Evolutionary conservation across 2,888 invertebrate genomes (phyloP).

Genomic region (Philereme transversata): DNA sequence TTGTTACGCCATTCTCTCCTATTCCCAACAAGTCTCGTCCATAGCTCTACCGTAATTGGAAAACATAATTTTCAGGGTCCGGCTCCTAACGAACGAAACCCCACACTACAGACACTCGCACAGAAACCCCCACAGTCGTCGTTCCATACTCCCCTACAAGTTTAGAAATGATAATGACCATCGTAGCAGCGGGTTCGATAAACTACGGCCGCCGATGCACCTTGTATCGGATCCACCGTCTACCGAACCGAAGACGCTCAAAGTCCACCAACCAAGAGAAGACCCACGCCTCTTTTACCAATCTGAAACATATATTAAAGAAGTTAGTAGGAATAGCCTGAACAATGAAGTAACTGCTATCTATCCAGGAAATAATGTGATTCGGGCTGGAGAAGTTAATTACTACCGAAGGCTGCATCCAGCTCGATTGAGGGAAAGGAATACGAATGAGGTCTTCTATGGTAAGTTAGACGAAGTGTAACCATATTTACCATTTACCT

Average conservation of each 20-base stretch:
- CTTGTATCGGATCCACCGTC: constrained; percentile 50
- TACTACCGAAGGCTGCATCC: constrained; percentile 38
- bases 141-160: constrained; percentile 46
- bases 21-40: too few species aligned
- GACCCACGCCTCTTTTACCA: constrained; percentile 75
- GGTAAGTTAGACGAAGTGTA: constrained; percentile 37
- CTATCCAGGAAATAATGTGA: constrained; percentile 65
- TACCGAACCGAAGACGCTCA: constrained; percentile 52
- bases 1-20: too few species aligned
- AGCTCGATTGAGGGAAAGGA: constrained; percentile 44
- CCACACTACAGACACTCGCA: constrained; percentile 28
- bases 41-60: too few species aligned
- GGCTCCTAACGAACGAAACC: constrained; percentile 50
- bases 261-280: constrained; percentile 68
- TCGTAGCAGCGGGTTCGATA: constrained; percentile 64
- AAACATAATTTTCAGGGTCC: constrained; percentile 51
- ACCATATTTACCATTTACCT: too few species aligned
- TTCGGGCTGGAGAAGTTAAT: constrained; percentile 50
- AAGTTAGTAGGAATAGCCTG: constrained; percentile 61
- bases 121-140: constrained; percentile 43
- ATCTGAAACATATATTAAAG: constrained; percentile 72
- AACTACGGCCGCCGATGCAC: constrained; percentile 54
- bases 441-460: constrained; percentile 43
- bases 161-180: constrained; percentile 67
- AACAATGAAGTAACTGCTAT: constrained; percentile 62